Base-by-base conservation (phyloP, 2,797 vertebrate species). In the Sebastes reedi region DNA sequence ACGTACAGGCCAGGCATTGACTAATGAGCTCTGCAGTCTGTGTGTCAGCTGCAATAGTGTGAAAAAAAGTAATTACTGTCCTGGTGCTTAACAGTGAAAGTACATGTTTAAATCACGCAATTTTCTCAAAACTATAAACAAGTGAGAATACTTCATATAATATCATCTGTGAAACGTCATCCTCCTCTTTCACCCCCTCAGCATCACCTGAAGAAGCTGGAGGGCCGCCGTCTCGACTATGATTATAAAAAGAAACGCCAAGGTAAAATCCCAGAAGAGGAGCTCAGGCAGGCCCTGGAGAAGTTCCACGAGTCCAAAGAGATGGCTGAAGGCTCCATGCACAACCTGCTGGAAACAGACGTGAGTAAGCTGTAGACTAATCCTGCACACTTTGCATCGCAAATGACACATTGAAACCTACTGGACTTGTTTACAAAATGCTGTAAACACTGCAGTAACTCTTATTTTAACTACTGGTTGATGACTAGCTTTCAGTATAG, bases 191-290 rank as follows among this genome's bases (percentile, higher is more conserved):
- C 9, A 6, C 32, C 12, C 24, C 30, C 16, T 55, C 90, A 99
- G 98, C 96, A 97, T 89, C 97, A 99, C 39, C 94, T 99, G 74
- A 99, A 98, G 95, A 99, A 99, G 90, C 87, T 99, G 80, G 99
- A 99, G 64, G 96, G 98, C 58, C 97, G 98, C 1, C 97, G 99
- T 34, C 91, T 99, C 84, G 99, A 99, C 92, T 99, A 98, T 0
- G 98, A 99, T 89, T 99, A 99, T 87, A 99, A 99, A 95, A 99
- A 99, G 95, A 99, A 99, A 84, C 96, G 99, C 0, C 98, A 99
- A 88, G 99, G 99, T 66, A 99, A 97, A 92, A 99, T 99, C 87
- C 96, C 94, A 0, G 97, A 99, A 0, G 99, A 99, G 82, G 99
- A 99, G 78, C 92, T 99, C 13, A 95, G 96, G 5, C 94, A 96